phyloP scores from a whole-genome alignment of 2,113 vertebrate genomes.

The Noturus placidus region DNA sequence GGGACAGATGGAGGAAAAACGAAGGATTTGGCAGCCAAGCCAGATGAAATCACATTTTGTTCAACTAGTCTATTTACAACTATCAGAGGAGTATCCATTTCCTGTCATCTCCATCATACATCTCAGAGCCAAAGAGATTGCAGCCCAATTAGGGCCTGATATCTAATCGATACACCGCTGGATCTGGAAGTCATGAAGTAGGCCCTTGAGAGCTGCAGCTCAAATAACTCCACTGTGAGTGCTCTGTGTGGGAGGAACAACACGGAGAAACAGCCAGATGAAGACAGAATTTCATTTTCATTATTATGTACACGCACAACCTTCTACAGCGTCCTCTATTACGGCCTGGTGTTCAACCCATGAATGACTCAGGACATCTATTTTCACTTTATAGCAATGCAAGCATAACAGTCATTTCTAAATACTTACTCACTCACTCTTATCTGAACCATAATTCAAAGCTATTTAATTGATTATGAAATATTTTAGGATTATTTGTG shows the following conservation, averaged over 20 bases:
- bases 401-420: not conserved
- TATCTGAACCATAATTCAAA: not conserved
- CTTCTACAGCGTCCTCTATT: not conserved
- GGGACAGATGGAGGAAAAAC: constrained; percentile 54
- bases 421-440: not conserved
- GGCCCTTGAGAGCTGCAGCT: constrained; percentile 88
- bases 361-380: not conserved
- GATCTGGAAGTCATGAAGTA: constrained; percentile 94
- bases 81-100: constrained; percentile 89
- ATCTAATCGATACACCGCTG: constrained; percentile 92
- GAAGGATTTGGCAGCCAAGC: constrained; percentile 69
- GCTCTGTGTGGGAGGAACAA: constrained; percentile 67
- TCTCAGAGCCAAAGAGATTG: constrained; percentile 83
- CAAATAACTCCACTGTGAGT: constrained; percentile 91
- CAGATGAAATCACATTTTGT: constrained; percentile 84
- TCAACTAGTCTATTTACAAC: constrained; percentile 89
- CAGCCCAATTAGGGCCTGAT: constrained; percentile 93
- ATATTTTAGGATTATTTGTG: not conserved
- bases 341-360: not conserved
- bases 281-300: constrained; percentile 9
- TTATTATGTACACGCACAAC: not conserved
- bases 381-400: not conserved
- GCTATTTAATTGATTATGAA: not conserved
- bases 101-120: constrained; percentile 91
- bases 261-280: not conserved